Conservation (phyloP, 1,140 invertebrate genomes). For the Uloborus diversus region DNA sequence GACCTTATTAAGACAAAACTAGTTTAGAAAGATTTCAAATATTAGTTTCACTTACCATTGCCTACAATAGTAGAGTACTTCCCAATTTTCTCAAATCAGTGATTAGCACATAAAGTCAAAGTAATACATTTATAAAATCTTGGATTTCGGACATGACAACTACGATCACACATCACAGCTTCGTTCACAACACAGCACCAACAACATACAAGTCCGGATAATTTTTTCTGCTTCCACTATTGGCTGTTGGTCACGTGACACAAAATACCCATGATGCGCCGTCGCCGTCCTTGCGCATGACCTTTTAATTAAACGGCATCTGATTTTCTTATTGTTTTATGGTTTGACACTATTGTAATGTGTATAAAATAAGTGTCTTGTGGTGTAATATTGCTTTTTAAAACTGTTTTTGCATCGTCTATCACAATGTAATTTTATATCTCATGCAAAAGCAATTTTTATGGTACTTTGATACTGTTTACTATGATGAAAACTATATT, state of each 20-base stretch:
- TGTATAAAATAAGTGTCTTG: too few relatives aligned
- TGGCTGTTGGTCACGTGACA: constrained; percentile 9
- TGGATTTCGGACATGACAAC: neutral
- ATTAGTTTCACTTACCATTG: constrained; percentile 7
- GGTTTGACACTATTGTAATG: too few relatives aligned
- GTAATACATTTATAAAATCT: neutral
- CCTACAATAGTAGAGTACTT: neutral
- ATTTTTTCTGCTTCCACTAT: neutral
- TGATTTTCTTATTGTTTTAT: too few relatives aligned
- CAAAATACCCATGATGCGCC: neutral
- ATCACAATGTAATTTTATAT: too few relatives aligned
- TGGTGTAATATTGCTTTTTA: too few relatives aligned
- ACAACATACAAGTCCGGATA: neutral
- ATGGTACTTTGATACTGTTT: too few relatives aligned
- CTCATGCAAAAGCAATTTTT: too few relatives aligned
- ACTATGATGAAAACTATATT: too few relatives aligned
- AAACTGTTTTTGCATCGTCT: too few relatives aligned
- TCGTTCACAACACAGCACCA: neutral
- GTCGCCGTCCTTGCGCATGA: constrained; percentile 6
- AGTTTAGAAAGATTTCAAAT: neutral
- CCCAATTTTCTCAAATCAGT: neutral
- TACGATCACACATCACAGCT: neutral
- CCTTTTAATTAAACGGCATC: too few relatives aligned
- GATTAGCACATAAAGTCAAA: neutral
- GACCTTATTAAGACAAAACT: neutral